Conservation (phyloP, 2,888 invertebrate genomes). For the Teleiodes luculella region DNA sequence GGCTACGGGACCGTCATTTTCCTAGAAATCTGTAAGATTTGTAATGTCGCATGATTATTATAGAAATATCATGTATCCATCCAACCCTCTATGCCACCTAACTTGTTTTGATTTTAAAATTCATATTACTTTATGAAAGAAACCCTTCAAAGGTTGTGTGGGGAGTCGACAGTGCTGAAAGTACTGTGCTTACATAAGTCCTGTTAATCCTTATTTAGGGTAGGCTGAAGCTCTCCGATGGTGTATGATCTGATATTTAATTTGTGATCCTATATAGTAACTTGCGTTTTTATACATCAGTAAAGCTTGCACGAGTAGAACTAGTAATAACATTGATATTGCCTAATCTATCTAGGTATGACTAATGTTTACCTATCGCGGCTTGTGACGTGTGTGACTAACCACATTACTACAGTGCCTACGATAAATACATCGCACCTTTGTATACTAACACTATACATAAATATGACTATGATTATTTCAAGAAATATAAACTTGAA, state of each 20-base stretch:
- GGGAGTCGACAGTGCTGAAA: too few species aligned
- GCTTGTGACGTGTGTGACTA: conserved; percentile 26
- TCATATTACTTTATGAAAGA: too few species aligned
- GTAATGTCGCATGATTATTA: too few species aligned
- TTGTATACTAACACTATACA: not conserved
- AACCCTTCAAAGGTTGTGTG: too few species aligned
- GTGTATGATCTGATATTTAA: not conserved
- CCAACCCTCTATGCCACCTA: too few species aligned
- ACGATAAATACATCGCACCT: conserved; percentile 31
- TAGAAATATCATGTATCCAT: too few species aligned
- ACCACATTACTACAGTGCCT: conserved; percentile 27
- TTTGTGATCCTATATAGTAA: not conserved
- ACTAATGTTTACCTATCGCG: conserved; percentile 44
- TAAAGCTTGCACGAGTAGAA: conserved; percentile 6
- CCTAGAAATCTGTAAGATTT: too few species aligned
- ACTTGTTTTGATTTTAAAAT: too few species aligned
- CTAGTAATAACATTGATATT: conserved; percentile 51
- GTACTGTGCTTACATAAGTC: too few species aligned
- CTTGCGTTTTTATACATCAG: too few species aligned
- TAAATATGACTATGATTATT: not conserved
- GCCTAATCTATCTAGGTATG: conserved; percentile 56
- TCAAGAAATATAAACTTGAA: too few species aligned
- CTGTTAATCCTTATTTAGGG: not conserved
- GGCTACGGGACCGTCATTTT: too few species aligned
- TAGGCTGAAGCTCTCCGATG: not conserved